Conservation (phyloP, 2,888 invertebrate species). For the Panorpa germanica region DNA sequence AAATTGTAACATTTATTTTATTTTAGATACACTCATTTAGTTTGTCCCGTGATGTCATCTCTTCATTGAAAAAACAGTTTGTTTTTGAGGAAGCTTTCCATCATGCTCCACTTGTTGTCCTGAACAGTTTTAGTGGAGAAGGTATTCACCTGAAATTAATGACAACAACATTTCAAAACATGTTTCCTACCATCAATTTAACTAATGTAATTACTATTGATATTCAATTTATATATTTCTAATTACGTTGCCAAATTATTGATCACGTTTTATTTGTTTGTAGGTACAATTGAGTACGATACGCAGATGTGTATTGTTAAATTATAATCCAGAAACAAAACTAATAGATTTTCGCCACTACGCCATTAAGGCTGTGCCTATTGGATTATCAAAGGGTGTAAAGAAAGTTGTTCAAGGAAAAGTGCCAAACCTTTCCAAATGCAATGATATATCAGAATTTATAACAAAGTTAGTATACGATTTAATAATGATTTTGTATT, state of each 20-base stretch:
- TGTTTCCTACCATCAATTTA: conserved; percentile 95
- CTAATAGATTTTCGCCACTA: conserved; percentile 87
- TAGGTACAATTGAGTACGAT: conserved; percentile 76
- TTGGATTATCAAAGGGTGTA: conserved; percentile 75
- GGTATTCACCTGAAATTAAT: conserved; percentile 79
- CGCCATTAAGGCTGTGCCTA: conserved; percentile 79
- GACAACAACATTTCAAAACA: conserved; percentile 92
- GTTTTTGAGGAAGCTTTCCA: conserved; percentile 69
- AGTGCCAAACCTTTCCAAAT: conserved; percentile 74
- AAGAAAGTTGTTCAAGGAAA: conserved; percentile 85
- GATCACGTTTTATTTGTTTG: conserved; percentile 13
- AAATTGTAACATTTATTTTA: background rate
- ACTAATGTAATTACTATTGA: conserved; percentile 43
- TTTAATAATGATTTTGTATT: conserved; percentile 9
- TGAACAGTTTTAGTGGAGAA: conserved; percentile 81
- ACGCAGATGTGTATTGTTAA: conserved; percentile 74
- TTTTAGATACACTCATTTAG: conserved; percentile 42
- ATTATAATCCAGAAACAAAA: conserved; percentile 71
- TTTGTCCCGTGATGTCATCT: conserved; percentile 69
- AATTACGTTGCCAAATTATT: background rate
- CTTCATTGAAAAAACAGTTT: conserved; percentile 66
- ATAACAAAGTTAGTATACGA: conserved; percentile 52
- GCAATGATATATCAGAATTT: conserved; percentile 74
- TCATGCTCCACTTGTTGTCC: conserved; percentile 74
- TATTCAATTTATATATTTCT: conserved; percentile 2